A percentile compares a stretch with the other conserved stretches of the same genome.
Evolutionary conservation across 2,113 vertebrate species (phyloP).

Genomic region (Grallaria varia): DNA sequence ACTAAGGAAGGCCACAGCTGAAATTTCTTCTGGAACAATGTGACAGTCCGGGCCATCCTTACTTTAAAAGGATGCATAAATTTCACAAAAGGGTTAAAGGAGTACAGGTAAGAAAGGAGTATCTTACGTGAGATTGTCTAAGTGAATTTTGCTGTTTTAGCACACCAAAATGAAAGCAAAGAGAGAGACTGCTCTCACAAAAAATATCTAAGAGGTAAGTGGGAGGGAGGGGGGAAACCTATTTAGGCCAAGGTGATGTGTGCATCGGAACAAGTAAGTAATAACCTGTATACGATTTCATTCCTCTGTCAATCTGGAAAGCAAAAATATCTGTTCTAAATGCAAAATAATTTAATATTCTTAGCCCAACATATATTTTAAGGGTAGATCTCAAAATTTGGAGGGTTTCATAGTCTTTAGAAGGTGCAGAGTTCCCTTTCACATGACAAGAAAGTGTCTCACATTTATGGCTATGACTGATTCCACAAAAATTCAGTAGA

Average conservation of each 20-base stretch:
- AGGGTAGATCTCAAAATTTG: not conserved
- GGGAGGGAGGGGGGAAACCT: not conserved
- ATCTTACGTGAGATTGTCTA: not conserved
- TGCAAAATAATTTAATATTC: not conserved
- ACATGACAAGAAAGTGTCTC: not conserved
- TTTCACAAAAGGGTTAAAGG: not conserved
- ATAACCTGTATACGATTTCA: not conserved
- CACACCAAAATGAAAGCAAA: not conserved
- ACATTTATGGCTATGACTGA: not conserved
- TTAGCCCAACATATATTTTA: not conserved
- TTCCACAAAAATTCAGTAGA: not conserved
- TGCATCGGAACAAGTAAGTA: not conserved
- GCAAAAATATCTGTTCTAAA: not conserved
- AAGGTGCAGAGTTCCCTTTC: not conserved
- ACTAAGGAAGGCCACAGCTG: not conserved
- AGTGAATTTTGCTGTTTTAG: not conserved
- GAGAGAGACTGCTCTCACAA: not conserved
- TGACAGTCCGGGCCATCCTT: not conserved
- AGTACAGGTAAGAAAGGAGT: not conserved
- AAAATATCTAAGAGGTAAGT: not conserved
- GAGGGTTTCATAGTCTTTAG: not conserved
- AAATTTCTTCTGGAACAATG: not conserved
- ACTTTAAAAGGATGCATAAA: not conserved
- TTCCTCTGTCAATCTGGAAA: not conserved
- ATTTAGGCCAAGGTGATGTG: not conserved